These are phyloP conservation scores for Champsocephalus gunnari DNA, from an alignment of 2,797 vertebrate species.

Conservation along the genomic window DNA sequence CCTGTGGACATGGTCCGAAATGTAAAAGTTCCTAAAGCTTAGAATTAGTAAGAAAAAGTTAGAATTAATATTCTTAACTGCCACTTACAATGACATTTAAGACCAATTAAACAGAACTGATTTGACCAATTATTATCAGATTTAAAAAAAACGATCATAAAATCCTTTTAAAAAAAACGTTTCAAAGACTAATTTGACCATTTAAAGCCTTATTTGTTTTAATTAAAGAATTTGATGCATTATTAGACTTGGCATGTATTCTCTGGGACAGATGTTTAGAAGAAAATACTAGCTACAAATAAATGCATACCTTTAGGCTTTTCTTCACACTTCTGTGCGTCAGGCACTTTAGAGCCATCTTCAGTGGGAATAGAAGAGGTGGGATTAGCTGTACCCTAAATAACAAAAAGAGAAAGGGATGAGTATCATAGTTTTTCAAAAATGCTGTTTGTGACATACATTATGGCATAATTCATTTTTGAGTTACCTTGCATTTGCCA, in stretches of 20 bases:
- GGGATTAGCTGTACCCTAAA: constrained; percentile 52
- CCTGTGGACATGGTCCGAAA: neutral
- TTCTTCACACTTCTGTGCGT: constrained; percentile 45
- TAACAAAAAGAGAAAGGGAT: neutral
- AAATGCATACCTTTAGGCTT: constrained; percentile 71
- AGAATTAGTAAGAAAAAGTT: too few species aligned
- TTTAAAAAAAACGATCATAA: too few species aligned
- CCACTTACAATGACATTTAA: too few species aligned
- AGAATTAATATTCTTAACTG: too few species aligned
- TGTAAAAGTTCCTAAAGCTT: too few species aligned
- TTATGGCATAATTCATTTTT: neutral
- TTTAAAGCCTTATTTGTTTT: too few species aligned
- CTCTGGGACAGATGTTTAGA: neutral
- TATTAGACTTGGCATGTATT: too few species aligned
- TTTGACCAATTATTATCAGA: too few species aligned
- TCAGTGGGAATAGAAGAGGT: constrained; percentile 51
- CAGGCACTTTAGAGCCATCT: constrained; percentile 48
- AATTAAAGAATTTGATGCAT: too few species aligned
- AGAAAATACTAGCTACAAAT: neutral
- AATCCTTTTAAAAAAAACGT: too few species aligned
- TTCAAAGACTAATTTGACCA: too few species aligned
- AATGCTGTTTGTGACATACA: neutral
- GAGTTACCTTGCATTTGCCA: constrained; percentile 67
- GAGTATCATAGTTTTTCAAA: neutral
- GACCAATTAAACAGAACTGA: too few species aligned